Evolutionary conservation across 2,888 invertebrate genomes (phyloP), one percentile per base, ranked within the genome.

Genomic region (Ectropis crepuscularia): DNA sequence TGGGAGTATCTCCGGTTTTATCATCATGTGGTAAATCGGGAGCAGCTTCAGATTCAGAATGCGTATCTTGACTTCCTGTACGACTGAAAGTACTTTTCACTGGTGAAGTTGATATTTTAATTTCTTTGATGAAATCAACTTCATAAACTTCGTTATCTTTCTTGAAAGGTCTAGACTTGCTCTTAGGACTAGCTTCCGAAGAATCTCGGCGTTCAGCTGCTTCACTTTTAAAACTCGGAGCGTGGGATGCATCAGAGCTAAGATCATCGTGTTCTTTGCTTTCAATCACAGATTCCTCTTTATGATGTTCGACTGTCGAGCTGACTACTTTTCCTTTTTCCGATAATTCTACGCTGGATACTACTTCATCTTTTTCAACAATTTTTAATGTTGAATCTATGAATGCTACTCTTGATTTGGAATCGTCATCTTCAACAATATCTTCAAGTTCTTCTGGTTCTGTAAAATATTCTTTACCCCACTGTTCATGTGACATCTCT

Each of bases 31-130:
- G 93, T 62, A 93, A 79, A 70, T 93, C 94, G 28, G 93, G 93
- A 11, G 92, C 93, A 46, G 86, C 79, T 83, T 94, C 94, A 6
- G 94, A 94, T 74, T 94, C 94, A 1, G 94, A 94, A 69, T 93
- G 93, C 16, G 93, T 93, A 68, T 94, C 94, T 80, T 93, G 93
- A 78, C 94, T 94, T 55, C 93, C 93, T 55, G 93, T 93, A 57
- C 92, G 85, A 75, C 93, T 94, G 71, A 93, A 93, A 6, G 90
- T 83, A 71, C 90, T 91, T 63, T 92, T 92, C 5, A 93, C 84
- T 7, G 92, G 93, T 38, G 93, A 93, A 0, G 93, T 92, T 0
- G 93, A 93, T 2, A 93, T 78, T 76, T 90, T 93, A n/a, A 93
- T 93, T 87, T 93, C 93, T 73, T 93, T 93, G 38, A 93, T 93